Conservation (phyloP, 2,888 invertebrate genomes). For the Papilio gigon region DNA sequence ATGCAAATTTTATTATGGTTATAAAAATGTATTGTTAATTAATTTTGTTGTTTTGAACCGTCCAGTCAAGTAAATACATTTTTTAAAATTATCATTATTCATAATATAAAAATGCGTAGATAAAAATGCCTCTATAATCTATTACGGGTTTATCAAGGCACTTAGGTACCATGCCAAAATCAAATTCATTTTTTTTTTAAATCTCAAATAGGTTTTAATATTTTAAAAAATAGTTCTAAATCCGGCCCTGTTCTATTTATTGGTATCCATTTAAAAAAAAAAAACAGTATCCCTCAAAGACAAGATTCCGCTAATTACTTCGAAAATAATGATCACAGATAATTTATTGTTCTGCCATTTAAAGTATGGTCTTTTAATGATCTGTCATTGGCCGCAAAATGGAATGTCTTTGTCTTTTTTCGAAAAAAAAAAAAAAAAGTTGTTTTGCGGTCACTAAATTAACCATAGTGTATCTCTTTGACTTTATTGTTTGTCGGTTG, state of each 20-base stretch:
- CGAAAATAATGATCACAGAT: slow-evolving; percentile 56
- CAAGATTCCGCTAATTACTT: slow-evolving; percentile 65
- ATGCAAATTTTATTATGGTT: too few species aligned
- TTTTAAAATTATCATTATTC: too few species aligned
- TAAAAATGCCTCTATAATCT: too few species aligned
- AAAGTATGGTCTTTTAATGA: slow-evolving; percentile 67
- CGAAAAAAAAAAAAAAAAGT: slow-evolving; percentile 32
- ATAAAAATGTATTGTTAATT: too few species aligned
- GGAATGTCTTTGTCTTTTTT: slow-evolving; percentile 47
- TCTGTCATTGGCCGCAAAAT: slow-evolving; percentile 62
- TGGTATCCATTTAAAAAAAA: slow-evolving; percentile 48
- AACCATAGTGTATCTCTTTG: slow-evolving; percentile 28
- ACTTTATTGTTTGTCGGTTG: slow-evolving; percentile 27
- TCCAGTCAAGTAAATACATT: too few species aligned
- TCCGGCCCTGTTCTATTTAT: slow-evolving; percentile 47
- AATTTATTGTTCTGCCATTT: slow-evolving; percentile 62
- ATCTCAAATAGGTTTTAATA: too few species aligned
- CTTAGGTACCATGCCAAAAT: too few species aligned
- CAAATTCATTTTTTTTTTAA: too few species aligned
- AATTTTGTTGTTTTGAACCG: too few species aligned
- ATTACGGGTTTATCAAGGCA: too few species aligned
- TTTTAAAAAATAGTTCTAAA: slow-evolving; percentile 28
- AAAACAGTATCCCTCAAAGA: slow-evolving; percentile 53
- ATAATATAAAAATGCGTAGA: too few species aligned
- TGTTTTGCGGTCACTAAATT: slow-evolving; percentile 45